phyloP scores from a whole-genome alignment of 2,888 invertebrate genomes.

The Nephrotoma guestfalica region DNA sequence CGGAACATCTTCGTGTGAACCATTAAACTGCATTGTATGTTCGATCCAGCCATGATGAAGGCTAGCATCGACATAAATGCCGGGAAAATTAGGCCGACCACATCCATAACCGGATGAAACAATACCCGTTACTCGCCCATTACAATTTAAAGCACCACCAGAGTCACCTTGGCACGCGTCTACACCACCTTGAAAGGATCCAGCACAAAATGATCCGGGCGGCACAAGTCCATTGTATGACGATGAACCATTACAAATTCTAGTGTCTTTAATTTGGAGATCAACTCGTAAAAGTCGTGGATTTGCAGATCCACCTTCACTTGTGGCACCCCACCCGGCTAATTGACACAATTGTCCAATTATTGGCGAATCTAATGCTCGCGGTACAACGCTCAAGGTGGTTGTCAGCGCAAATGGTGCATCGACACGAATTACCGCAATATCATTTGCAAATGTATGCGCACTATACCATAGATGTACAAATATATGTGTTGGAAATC shows the following conservation, averaged over 20 bases:
- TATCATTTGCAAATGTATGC: constrained; percentile 8
- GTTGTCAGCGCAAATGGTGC: background rate
- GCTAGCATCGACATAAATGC: constrained; percentile 9
- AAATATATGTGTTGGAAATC: constrained; percentile 8
- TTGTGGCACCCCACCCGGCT: constrained; percentile 8
- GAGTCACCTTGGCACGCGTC: constrained; percentile 11
- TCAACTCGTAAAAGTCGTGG: constrained; percentile 6
- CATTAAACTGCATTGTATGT: background rate
- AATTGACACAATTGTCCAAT: constrained; percentile 1
- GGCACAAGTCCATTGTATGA: constrained; percentile 7
- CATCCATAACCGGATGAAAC: constrained; percentile 11
- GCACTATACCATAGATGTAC: constrained; percentile 6
- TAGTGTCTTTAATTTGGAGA: background rate
- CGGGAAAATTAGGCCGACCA: constrained; percentile 10
- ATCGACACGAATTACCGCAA: constrained; percentile 7
- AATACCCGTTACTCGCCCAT: constrained; percentile 9
- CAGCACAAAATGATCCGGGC: constrained; percentile 10
- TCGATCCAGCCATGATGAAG: constrained; percentile 8
- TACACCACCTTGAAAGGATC: constrained; percentile 9
- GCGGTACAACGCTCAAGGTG: background rate
- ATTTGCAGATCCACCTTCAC: background rate
- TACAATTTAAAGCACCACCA: constrained; percentile 11
- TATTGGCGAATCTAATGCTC: background rate
- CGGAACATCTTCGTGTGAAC: background rate
- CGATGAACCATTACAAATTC: constrained; percentile 6